Evolutionary conservation across 2,888 invertebrate species (phyloP).

Genomic region (Cephus rjabovi): DNA sequence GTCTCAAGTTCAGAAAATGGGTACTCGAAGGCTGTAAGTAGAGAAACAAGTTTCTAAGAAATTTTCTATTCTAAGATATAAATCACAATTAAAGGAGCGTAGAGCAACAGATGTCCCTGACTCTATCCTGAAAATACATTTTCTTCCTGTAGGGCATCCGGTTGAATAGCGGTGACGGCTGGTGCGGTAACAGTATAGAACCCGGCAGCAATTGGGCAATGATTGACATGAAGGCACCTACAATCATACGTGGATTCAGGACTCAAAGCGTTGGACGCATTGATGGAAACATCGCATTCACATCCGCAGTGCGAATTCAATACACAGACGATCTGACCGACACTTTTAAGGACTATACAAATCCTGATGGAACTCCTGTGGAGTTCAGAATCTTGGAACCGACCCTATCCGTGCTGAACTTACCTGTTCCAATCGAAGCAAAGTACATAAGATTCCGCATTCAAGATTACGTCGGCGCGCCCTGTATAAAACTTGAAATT

Average conservation of each 20-base stretch:
- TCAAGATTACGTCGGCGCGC: constrained; percentile 86
- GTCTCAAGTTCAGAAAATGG: constrained; percentile 87
- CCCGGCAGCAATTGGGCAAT: constrained; percentile 91
- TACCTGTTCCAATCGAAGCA: constrained; percentile 92
- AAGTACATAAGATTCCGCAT: constrained; percentile 88
- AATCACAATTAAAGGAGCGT: no score
- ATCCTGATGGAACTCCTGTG: constrained; percentile 92
- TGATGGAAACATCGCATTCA: constrained; percentile 88
- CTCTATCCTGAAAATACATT: background rate
- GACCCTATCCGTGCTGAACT: constrained; percentile 88
- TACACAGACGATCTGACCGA: constrained; percentile 92
- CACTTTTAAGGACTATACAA: constrained; percentile 89
- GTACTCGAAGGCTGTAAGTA: constrained; percentile 81
- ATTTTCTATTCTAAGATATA: background rate
- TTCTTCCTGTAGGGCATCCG: constrained; percentile 76
- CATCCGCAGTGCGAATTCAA: constrained; percentile 86
- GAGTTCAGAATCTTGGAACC: constrained; percentile 92
- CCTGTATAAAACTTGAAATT: constrained; percentile 89
- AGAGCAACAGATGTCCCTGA: no score
- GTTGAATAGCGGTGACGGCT: constrained; percentile 84
- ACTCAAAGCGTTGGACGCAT: constrained; percentile 88
- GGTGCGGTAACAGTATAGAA: constrained; percentile 90
- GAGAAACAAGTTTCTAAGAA: constrained; percentile 6
- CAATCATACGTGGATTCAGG: constrained; percentile 89
- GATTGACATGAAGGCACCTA: constrained; percentile 88